Base-by-base conservation (phyloP, 2,888 invertebrate genomes). In the Pomacea canaliculata region DNA sequence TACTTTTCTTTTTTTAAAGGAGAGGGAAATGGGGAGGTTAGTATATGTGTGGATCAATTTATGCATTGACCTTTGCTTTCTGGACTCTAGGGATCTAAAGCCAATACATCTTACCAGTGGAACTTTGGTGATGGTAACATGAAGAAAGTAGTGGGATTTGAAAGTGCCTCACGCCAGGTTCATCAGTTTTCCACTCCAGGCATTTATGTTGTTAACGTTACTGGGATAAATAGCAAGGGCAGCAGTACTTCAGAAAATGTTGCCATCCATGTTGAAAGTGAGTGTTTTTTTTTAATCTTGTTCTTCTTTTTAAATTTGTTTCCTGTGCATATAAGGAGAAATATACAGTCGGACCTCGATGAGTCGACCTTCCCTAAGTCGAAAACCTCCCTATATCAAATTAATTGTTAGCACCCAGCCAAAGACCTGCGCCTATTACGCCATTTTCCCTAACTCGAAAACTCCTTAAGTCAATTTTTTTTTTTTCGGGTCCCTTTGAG, bases 81-180 rank as follows among this genome's bases (percentile, higher is more conserved):
- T 56, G 51, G 51, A 56, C 51, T 13, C 37, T 73, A 86, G 86
- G 87, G 87, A 7, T 85, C 85, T 10, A 81, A 82, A 68, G 66
- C 72, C 68, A 78, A 81, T 23, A 88, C 86, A 3, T 75, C 68
- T 0, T 88, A 88, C 78, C 81, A 81, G 1, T 86, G 86, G 85
- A 72, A 79, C 49, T 86, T 87, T 76, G 83, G 85, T 77, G 77
- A 76, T 1, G 71, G 68, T 23, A 27, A 70, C 12, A 70, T 70
- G 13, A 69, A 77, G 12, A 77, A 66, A 19, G 70, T 77, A 13
- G 76, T 71, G 37, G 85, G 85, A 7, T 75, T 85, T 7, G 59
- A 80, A 10, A 78, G 80, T 23, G 82, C 82, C 0, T 68, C 80
- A 19, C 62, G 71, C 16, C 72, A 82, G 70, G 83, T 76, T 3